Evolutionary conservation across 2,888 invertebrate genomes (phyloP).

Genomic region (Timandra comae): DNA sequence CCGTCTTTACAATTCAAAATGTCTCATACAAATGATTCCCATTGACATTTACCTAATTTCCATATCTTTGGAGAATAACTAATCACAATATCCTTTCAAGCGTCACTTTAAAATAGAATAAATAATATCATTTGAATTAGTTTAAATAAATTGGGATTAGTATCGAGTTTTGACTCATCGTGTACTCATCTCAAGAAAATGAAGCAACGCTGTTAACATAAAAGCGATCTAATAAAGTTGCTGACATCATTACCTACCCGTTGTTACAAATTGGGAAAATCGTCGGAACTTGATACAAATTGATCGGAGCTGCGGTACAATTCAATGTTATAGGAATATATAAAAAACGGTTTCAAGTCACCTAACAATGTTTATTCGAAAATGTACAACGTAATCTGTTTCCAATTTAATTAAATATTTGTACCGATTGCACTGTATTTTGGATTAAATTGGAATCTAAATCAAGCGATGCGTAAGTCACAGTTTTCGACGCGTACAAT

Average conservation of each 20-base stretch:
- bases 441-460: slow-evolving; percentile 20
- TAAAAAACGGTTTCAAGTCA: too few species aligned
- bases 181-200: not conserved
- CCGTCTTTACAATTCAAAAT: slow-evolving; percentile 4
- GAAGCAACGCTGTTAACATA: slow-evolving; percentile 4
- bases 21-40: slow-evolving; percentile 1
- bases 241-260: slow-evolving; percentile 34
- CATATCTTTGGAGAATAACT: slow-evolving; percentile 15
- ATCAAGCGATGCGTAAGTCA: slow-evolving; percentile 42
- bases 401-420: too few species aligned
- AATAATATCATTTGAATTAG: slow-evolving; percentile 8
- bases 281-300: slow-evolving; percentile 20
- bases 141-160: not conserved
- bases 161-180: slow-evolving; percentile 1
- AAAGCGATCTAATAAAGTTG: slow-evolving; percentile 21
- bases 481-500: slow-evolving; percentile 21
- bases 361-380: too few species aligned
- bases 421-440: too few species aligned
- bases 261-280: slow-evolving; percentile 35
- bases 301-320: slow-evolving; percentile 4
- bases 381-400: too few species aligned
- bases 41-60: slow-evolving; percentile 9
- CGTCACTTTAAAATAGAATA: slow-evolving; percentile 9
- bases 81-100: slow-evolving; percentile 10
- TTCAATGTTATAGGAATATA: too few species aligned